Evolutionary conservation across 2,113 vertebrate genomes (phyloP), one percentile per base, ranked within the genome.

Genomic region (Delphinus delphis): DNA sequence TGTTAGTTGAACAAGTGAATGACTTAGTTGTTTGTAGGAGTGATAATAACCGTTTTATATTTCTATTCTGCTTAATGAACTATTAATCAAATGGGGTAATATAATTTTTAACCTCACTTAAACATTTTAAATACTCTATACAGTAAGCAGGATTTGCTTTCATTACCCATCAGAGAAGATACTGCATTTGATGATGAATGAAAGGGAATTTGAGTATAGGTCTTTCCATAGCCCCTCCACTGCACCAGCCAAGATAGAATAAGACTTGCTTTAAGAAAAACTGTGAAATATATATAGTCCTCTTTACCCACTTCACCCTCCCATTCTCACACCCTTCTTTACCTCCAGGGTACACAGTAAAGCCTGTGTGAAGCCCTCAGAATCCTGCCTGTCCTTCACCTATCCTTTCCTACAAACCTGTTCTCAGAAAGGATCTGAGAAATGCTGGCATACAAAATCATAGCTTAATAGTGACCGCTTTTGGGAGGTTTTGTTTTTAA

Each of bases 401-500:
- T 91, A 58, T 5, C 25, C 26, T 80, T 25, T 87, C 31, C 25
- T 80, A 44, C 74, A 67, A 65, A 83, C 20, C 44, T 67, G 2
- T 47, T 95, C 50, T 88, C n/a, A 44, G 17, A 85, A 68, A 63
- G 20, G 23, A 88, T 38, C 83, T 81, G 60, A 92, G 77, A 95
- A 93, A 70, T 15, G 5, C 15, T 38, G 10, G 31, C 15, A 13
- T 14, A 62, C 2, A 83, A 89, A 86, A 96, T 55, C 17, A 33
- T 36, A 93, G 95, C 82, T 93, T 50, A 97, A 97, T 9, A 97
- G 82, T 65, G 96, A 92, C 96, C 97, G 31, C 89, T 97, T 93
- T 97, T 7, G 97, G 93, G 17, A 93, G 20, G 36, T 87, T 88
- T 94, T 93, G 47, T 89, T 77, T 84, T 68, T 74, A 87, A 58